Evolutionary conservation across 35 echinoderm and acorn worm species (phyloP), one percentile per base, ranked within the genome.

Genomic region (Ophiothrix spiculata): DNA sequence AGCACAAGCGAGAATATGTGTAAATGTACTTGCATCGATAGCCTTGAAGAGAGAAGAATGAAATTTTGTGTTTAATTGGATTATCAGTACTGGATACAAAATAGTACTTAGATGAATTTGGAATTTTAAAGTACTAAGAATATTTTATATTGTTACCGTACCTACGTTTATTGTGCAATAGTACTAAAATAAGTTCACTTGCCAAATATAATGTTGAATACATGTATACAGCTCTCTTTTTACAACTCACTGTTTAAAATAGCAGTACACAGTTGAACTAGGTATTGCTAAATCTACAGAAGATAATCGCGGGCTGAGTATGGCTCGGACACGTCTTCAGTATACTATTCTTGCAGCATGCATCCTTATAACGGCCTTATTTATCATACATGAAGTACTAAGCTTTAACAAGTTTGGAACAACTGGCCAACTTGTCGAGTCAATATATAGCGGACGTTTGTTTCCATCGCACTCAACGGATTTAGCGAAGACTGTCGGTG

Each of bases 341-440:
- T 69, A 69, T 25, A 28, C 29, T 69, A 69, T 69, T 25, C 17
- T 69, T 25, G 60, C 16, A n/a, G 60, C 60, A 69, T 69, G 60
- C 29, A 28, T 25, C 1, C 60, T 69, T 28, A 25, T 69, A 12
- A 69, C 60, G 16, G 60, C 60, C 60, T 69, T 69, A 69, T 69
- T 69, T n/a, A 69, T 69, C 60, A 69, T 69, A 69, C 60, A 69
- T 28, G 60, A 69, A 69, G 60, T 69, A 69, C 60, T 69, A 10
- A 69, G 23, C 29, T 69, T 69, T 10, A 12, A 6, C 60, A 69
- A n/a, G 4, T 69, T 69, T 1, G 29, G 29, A 25, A 25, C 60
- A 15, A 28, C 25, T 25, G 25, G 29, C 23, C 16, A 12, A 15
- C 3, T n/a, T 25, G 42, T 49, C 6, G 60, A 28, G 25, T 69